Evolutionary conservation across 2,113 vertebrate genomes (phyloP).

Genomic region (Hippopotamus amphibius): DNA sequence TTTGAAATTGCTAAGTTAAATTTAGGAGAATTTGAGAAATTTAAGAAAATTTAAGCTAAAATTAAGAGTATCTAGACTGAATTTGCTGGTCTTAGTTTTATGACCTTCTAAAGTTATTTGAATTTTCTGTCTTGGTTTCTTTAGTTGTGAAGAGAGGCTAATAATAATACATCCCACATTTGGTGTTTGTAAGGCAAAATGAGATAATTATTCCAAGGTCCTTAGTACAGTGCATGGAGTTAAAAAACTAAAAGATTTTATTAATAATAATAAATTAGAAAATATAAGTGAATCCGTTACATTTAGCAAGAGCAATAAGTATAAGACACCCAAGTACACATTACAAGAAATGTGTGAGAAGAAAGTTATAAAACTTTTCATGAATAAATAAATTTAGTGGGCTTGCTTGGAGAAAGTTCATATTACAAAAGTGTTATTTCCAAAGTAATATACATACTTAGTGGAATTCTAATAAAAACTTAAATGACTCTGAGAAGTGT

Average conservation of each 20-base stretch:
- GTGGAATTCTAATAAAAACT: conserved; percentile 34
- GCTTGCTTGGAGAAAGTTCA: background rate
- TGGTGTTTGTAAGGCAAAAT: background rate
- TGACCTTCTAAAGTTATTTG: background rate
- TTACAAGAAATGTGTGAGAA: background rate
- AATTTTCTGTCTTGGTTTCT: background rate
- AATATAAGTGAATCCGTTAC: background rate
- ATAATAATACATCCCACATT: background rate
- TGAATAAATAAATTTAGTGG: background rate
- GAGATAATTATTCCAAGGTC: background rate
- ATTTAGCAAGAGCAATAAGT: background rate
- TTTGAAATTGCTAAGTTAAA: conserved; percentile 2
- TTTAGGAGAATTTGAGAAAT: background rate
- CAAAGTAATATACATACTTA: background rate
- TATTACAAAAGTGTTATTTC: conserved; percentile 14
- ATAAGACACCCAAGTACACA: background rate
- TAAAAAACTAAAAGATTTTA: background rate
- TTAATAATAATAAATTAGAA: conserved; percentile 5
- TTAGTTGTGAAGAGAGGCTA: background rate
- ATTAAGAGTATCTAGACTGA: background rate
- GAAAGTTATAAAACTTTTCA: background rate
- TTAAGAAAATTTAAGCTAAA: background rate
- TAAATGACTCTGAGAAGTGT: background rate
- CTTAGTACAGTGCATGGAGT: background rate
- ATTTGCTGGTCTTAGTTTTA: background rate